Percentiles rank a stretch among this genome's conserved stretches.
Evolutionary conservation across 2,888 invertebrate genomes (phyloP).

Genomic region (Notodonta ziczac): DNA sequence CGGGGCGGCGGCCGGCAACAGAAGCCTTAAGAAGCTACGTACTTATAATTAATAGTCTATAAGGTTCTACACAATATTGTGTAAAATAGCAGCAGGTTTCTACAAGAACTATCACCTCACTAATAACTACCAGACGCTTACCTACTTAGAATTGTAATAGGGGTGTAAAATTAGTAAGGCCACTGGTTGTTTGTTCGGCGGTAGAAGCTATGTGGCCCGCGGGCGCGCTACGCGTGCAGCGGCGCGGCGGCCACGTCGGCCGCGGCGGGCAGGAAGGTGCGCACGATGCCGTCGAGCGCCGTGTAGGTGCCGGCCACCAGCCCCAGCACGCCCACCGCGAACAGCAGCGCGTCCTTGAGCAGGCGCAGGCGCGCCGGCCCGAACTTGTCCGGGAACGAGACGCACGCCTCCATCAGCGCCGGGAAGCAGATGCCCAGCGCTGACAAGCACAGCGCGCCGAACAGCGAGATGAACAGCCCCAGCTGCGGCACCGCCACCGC

Average conservation of each 20-base stretch:
- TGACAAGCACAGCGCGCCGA: constrained; percentile 95
- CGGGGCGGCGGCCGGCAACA: too few species aligned
- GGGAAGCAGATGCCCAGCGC: constrained; percentile 95
- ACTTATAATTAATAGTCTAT: too few species aligned
- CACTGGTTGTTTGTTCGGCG: too few species aligned
- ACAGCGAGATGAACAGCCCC: constrained; percentile 91
- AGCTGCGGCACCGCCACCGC: constrained; percentile 92
- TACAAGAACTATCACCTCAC: too few species aligned
- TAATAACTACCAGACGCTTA: too few species aligned
- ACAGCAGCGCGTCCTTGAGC: constrained; percentile 82
- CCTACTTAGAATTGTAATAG: too few species aligned
- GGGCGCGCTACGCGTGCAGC: constrained; percentile 6
- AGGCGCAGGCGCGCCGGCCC: constrained; percentile 57
- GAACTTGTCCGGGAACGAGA: constrained; percentile 84
- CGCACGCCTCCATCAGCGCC: constrained; percentile 84
- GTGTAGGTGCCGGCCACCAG: constrained; percentile 88
- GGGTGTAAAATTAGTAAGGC: too few species aligned
- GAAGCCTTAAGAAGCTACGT: too few species aligned
- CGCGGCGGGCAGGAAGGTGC: constrained; percentile 51
- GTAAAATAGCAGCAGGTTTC: too few species aligned
- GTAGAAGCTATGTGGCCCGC: not conserved
- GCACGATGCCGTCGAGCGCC: constrained; percentile 85
- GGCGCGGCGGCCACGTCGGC: constrained; percentile 1
- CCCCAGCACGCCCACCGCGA: constrained; percentile 86
- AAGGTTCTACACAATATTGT: too few species aligned